Base-by-base conservation (phyloP, 92 coral and sea anemone species). In the Metridium senile region DNA sequence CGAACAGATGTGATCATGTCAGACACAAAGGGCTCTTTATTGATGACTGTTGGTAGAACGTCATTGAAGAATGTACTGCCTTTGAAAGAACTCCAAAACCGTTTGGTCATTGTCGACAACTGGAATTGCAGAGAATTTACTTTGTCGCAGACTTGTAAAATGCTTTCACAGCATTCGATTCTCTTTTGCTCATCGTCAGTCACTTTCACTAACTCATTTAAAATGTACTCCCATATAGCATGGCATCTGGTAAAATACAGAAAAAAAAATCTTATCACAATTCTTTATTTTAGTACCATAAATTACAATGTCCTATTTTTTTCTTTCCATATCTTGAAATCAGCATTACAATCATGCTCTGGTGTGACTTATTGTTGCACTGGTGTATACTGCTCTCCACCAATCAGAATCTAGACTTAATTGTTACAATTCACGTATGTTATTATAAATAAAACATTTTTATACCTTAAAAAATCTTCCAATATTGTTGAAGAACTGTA, bases 391-490 rank as follows among this genome's bases (percentile, higher is more conserved):
- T n/a, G n/a, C n/a, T n/a, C n/a, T n/a, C n/a, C n/a, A n/a, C n/a
- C n/a, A n/a, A n/a, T n/a, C n/a, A n/a, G n/a, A n/a, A n/a, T n/a
- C n/a, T n/a, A n/a, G n/a, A n/a, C n/a, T n/a, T n/a, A n/a, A n/a
- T n/a, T n/a, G n/a, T n/a, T n/a, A n/a, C n/a, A n/a, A n/a, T n/a
- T n/a, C n/a, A n/a, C n/a, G n/a, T n/a, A n/a, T n/a, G n/a, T n/a
- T n/a, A n/a, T n/a, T n/a, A n/a, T n/a, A n/a, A n/a, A n/a, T n/a
- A n/a, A n/a, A n/a, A n/a, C n/a, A n/a, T n/a, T 2, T 0, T 17
- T 58, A 22, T 58, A 73, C 78, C 78, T 73, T 25, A 34, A 34
- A 73, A 57, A 58, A 58, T 58, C 78, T 73, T 73, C 78, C 19
- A 73, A 31, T 19, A 33, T 31, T 20, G 6, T 73, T 26, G 25